Evolutionary conservation across 1,140 invertebrate species (phyloP).

Genomic region (Ceratosolen solmsi): DNA sequence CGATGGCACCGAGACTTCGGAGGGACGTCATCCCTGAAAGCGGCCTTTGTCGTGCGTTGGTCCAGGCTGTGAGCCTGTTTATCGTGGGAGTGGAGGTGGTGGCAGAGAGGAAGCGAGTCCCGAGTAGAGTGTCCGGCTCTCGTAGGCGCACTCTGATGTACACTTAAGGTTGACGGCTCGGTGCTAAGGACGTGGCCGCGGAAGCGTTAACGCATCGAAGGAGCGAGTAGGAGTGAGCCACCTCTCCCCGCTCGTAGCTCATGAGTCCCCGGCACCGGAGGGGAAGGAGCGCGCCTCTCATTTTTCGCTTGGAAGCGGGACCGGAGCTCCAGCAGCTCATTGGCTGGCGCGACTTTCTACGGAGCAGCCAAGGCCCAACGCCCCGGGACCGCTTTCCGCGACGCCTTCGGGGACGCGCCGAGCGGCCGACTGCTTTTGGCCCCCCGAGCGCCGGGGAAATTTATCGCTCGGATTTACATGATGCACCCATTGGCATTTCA

Average conservation of each 20-base stretch:
- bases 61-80: neutral
- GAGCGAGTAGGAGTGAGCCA: constrained; percentile 8
- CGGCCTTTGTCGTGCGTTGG: neutral
- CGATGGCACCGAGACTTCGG: neutral
- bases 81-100: too few relatives aligned
- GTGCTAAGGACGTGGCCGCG: neutral
- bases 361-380: neutral
- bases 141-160: neutral
- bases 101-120: too few relatives aligned
- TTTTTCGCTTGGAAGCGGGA: constrained; percentile 5
- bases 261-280: neutral
- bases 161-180: neutral
- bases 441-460: too few relatives aligned
- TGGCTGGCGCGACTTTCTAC: constrained; percentile 44
- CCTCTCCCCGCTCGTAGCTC: neutral
- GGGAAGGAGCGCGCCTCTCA: neutral
- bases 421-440: neutral
- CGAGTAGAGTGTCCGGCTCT: neutral
- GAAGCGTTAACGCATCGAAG: neutral
- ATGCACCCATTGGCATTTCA: neutral
- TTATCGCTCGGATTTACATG: neutral
- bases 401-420: neutral
- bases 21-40: constrained; percentile 11
- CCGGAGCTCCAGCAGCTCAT: constrained; percentile 23
- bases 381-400: neutral